These are phyloP conservation scores for Noctua janthina DNA, from an alignment of 2,888 invertebrate genomes.

Conservation along the genomic window DNA sequence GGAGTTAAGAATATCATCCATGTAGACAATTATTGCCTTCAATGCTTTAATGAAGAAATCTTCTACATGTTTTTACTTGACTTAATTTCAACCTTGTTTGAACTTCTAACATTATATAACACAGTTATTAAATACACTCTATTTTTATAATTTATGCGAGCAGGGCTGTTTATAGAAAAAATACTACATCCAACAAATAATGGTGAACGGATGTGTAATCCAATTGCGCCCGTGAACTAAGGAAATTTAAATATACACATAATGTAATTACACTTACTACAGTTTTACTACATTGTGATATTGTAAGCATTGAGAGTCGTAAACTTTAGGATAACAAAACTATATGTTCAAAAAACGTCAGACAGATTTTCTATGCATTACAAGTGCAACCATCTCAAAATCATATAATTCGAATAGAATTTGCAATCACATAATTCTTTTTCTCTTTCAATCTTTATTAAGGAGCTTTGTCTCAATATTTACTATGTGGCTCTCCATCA, in stretches of 20 bases:
- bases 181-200: neutral
- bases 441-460: neutral
- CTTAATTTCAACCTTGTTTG: neutral
- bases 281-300: neutral
- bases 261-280: neutral
- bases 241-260: slow-evolving; percentile 24
- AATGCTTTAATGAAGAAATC: neutral
- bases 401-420: too few relatives aligned
- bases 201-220: slow-evolving; percentile 5
- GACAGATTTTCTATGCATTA: neutral
- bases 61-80: too few relatives aligned
- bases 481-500: neutral
- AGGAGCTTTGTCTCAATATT: neutral
- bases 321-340: neutral
- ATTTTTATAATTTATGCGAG: neutral
- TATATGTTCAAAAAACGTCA: too few relatives aligned
- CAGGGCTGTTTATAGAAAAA: neutral
- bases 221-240: slow-evolving; percentile 4
- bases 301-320: neutral
- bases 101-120: neutral
- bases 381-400: slow-evolving; percentile 7
- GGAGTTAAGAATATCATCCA: slow-evolving; percentile 9
- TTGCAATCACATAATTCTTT: too few relatives aligned
- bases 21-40: neutral
- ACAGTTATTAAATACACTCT: neutral